Evolutionary conservation across 2,797 vertebrate species (phyloP).

Genomic region (Lophius americanus): DNA sequence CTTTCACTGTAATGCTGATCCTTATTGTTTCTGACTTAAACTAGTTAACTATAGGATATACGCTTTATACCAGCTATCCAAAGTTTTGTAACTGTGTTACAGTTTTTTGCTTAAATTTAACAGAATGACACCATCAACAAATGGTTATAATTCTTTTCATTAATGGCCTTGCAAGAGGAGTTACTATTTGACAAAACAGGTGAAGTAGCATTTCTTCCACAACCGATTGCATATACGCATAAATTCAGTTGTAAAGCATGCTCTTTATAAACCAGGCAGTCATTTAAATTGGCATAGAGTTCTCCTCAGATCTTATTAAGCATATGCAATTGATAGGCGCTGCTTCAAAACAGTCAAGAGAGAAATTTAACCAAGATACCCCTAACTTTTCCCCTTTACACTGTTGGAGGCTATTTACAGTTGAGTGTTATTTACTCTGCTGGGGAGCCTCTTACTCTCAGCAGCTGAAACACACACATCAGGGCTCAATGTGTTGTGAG

Average conservation of each 20-base stretch:
- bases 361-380: conserved; percentile 36
- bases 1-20: conserved; percentile 26
- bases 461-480: conserved; percentile 56
- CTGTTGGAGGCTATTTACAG: conserved; percentile 44
- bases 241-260: neutral
- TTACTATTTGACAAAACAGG: conserved; percentile 4
- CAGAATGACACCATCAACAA: conserved; percentile 1
- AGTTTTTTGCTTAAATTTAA: conserved; percentile 4
- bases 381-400: conserved; percentile 36
- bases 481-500: conserved; percentile 74
- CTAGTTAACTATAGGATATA: conserved; percentile 8
- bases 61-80: conserved; percentile 15
- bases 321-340: conserved; percentile 12
- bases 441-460: conserved; percentile 39
- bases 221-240: neutral
- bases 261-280: neutral
- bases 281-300: neutral
- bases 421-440: conserved; percentile 66
- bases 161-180: neutral
- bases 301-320: neutral
- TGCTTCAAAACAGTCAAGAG: neutral
- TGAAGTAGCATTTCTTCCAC: conserved; percentile 8
- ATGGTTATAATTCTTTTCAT: neutral
- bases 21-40: conserved; percentile 6
- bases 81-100: neutral